phyloP scores from a whole-genome alignment of 2,888 invertebrate species.

The Oithona nana region DNA sequence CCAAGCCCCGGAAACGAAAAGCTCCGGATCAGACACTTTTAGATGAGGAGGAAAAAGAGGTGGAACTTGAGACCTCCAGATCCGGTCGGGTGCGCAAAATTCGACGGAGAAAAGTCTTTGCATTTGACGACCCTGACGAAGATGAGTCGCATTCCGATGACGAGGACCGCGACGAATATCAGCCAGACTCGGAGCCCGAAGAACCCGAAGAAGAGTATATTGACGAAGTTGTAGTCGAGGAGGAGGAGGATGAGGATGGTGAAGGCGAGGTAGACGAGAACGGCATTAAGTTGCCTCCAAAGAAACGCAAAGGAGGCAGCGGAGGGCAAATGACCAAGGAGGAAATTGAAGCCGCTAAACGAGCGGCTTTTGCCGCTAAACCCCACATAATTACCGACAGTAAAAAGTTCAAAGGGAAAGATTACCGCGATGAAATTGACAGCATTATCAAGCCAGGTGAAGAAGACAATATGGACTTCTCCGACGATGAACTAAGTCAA shows the following conservation, averaged over 20 bases:
- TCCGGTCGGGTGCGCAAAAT: slow-evolving; percentile 12
- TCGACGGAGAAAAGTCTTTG: not conserved
- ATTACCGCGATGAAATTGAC: not conserved
- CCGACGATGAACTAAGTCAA: not conserved
- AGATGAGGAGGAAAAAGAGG: not conserved
- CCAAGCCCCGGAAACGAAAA: not conserved
- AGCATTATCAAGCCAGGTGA: not conserved
- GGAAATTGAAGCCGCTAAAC: slow-evolving; percentile 14
- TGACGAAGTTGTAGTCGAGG: not conserved
- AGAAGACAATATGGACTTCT: not conserved
- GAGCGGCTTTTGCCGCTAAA: not conserved
- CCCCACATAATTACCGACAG: not conserved
- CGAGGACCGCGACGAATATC: slow-evolving; percentile 6
- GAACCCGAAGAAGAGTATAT: not conserved
- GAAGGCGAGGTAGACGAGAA: slow-evolving; percentile 1
- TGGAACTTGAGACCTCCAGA: slow-evolving; percentile 5
- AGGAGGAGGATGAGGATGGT: slow-evolving; percentile 5
- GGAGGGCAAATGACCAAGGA: slow-evolving; percentile 6
- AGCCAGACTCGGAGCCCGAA: slow-evolving; percentile 7
- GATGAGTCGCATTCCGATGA: slow-evolving; percentile 3
- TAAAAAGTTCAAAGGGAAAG: not conserved
- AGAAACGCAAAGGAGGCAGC: slow-evolving; percentile 2
- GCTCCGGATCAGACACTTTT: not conserved
- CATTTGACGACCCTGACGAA: slow-evolving; percentile 4
- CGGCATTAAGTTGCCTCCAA: slow-evolving; percentile 1